Evolutionary conservation across 2,888 invertebrate genomes (phyloP).

Genomic region (Rhaphigaster nebulosa): DNA sequence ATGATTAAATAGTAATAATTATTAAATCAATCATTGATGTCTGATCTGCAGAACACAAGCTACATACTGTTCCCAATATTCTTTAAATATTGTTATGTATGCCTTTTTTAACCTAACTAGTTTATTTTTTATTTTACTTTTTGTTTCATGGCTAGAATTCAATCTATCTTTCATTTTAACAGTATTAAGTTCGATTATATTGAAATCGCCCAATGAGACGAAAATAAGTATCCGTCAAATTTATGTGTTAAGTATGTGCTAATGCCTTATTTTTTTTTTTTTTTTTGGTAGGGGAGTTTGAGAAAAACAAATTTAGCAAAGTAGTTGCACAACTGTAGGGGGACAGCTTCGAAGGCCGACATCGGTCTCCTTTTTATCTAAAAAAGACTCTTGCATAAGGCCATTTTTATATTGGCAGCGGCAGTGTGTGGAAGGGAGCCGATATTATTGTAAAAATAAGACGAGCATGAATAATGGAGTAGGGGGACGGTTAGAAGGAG

Average conservation of each 20-base stretch:
- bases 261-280: neutral
- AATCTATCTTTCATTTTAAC: no score
- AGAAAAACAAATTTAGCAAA: constrained; percentile 52
- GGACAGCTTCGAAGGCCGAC: neutral
- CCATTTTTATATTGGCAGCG: constrained; percentile 38
- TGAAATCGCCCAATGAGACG: no score
- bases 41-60: no score
- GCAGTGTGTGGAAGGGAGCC: neutral
- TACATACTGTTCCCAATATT: no score
- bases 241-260: constrained; percentile 20
- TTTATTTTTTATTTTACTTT: no score
- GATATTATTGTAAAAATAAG: constrained; percentile 54
- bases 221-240: neutral
- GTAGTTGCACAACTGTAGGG: constrained; percentile 42
- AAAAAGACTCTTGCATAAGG: constrained; percentile 24
- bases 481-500: constrained; percentile 6
- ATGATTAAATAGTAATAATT: no score
- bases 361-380: constrained; percentile 44
- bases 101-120: no score
- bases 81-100: no score
- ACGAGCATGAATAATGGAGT: constrained; percentile 53
- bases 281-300: neutral
- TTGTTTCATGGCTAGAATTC: no score
- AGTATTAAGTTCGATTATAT: no score
- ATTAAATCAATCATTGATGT: no score